Evolutionary conservation across 2,888 invertebrate species (phyloP).

Genomic region (Lampropteryx suffumata): DNA sequence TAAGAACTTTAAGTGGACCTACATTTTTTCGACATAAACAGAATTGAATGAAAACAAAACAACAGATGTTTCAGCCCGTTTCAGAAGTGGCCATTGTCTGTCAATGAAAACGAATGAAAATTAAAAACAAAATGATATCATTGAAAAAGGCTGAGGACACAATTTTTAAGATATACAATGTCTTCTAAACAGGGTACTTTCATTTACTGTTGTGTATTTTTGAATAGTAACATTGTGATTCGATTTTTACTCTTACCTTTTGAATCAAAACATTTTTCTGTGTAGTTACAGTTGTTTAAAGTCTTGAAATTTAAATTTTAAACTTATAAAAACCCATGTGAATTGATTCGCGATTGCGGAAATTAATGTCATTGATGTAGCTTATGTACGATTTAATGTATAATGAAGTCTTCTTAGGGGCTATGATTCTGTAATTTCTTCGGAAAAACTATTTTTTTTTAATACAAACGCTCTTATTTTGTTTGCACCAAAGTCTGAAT

Average conservation of each 20-base stretch:
- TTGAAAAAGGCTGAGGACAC: constrained; percentile 80
- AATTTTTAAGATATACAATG: constrained; percentile 81
- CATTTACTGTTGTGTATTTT: constrained; percentile 76
- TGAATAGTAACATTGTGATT: constrained; percentile 48
- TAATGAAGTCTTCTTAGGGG: constrained; percentile 13
- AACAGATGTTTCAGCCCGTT: neutral
- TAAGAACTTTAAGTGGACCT: no score
- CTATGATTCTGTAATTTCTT: no score
- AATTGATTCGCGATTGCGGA: constrained; percentile 34
- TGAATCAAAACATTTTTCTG: constrained; percentile 45
- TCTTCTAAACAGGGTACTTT: constrained; percentile 81
- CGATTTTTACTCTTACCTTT: constrained; percentile 53
- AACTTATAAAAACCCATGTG: constrained; percentile 26
- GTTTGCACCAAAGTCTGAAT: no score
- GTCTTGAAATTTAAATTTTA: constrained; percentile 13
- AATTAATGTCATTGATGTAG: constrained; percentile 31
- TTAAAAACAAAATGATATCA: constrained; percentile 71
- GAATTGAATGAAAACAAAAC: constrained; percentile 1
- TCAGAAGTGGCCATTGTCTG: constrained; percentile 45
- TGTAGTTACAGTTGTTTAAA: constrained; percentile 35
- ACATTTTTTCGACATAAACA: no score
- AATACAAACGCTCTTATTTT: no score
- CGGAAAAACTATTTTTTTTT: no score
- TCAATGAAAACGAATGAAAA: constrained; percentile 46
- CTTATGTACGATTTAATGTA: constrained; percentile 31